Conservation (phyloP, 1,140 invertebrate species). For the Homarus americanus region DNA sequence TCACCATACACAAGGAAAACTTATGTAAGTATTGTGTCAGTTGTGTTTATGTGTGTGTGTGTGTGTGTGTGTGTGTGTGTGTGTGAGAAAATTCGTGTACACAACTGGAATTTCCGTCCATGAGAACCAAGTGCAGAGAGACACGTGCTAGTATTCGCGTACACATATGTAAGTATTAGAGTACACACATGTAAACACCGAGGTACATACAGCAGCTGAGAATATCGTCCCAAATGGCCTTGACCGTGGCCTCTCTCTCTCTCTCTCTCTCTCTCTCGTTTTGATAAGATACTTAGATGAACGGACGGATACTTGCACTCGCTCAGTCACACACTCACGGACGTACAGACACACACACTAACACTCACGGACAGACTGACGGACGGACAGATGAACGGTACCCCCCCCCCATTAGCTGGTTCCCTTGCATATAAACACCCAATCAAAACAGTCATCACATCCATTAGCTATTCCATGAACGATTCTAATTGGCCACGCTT, state of each 20-base stretch:
- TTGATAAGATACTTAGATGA: background rate
- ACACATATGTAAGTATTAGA: background rate
- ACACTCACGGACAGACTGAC: background rate
- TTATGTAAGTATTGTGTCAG: too few species aligned
- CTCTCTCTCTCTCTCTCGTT: too few species aligned
- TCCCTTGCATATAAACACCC: background rate
- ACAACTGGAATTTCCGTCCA: too few species aligned
- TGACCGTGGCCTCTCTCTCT: too few species aligned
- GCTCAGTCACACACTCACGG: background rate
- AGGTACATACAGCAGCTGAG: background rate
- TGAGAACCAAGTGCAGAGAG: background rate
- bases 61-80: background rate
- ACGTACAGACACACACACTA: too few species aligned
- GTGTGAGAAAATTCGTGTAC: background rate
- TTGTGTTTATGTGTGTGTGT: slow-evolving; percentile 10
- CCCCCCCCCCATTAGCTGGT: background rate
- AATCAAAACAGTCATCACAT: background rate
- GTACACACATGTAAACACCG: background rate
- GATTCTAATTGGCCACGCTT: too few species aligned
- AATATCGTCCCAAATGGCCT: background rate
- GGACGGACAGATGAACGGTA: background rate
- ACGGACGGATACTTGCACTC: background rate
- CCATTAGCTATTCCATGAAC: too few species aligned
- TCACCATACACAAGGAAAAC: too few species aligned
- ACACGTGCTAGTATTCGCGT: background rate